phyloP scores from a whole-genome alignment of 2,797 vertebrate genomes.

The Notamacropus eugenii region DNA sequence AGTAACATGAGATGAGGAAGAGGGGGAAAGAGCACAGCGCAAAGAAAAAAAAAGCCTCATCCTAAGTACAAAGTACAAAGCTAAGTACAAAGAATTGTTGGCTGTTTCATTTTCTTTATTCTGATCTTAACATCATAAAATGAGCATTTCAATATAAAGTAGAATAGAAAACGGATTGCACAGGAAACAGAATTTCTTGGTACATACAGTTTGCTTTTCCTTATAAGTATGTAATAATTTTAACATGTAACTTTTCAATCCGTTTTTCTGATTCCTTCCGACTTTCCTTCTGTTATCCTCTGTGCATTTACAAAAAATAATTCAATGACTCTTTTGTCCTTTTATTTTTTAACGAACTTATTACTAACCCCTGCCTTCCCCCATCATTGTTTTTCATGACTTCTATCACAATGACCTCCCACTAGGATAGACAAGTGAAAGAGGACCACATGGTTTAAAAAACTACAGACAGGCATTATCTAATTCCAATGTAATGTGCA shows the following conservation, averaged over 20 bases:
- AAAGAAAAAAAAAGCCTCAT: neutral
- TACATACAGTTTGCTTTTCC: neutral
- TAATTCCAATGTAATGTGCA: neutral
- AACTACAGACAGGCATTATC: neutral
- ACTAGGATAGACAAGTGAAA: neutral
- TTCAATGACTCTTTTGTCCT: neutral
- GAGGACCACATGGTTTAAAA: neutral
- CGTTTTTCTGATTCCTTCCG: neutral
- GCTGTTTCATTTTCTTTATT: neutral
- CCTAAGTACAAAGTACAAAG: neutral
- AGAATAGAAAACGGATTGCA: neutral
- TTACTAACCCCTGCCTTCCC: neutral
- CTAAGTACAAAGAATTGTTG: neutral
- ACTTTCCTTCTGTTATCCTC: neutral
- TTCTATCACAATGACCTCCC: neutral
- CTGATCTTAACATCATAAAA: neutral
- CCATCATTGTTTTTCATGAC: neutral
- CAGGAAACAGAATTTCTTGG: neutral
- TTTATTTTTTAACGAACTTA: neutral
- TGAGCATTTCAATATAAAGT: neutral
- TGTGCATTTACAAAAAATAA: neutral
- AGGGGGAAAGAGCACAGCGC: neutral
- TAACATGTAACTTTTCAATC: neutral
- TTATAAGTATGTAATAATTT: neutral
- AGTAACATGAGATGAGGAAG: neutral